phyloP scores from a whole-genome alignment of 2,797 vertebrate genomes.

The Diceros bicornis region DNA sequence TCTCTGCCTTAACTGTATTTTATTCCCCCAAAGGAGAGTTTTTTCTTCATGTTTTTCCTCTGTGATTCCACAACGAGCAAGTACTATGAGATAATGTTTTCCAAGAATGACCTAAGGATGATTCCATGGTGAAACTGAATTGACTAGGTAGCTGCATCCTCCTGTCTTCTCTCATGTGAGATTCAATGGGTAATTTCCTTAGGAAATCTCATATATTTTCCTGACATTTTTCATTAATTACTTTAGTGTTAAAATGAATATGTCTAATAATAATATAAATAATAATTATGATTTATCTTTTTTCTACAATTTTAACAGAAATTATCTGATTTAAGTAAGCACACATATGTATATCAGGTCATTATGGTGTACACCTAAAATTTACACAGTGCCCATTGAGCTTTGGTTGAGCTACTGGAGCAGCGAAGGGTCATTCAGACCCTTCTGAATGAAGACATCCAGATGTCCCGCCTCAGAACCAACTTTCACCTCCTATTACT shows the following conservation, averaged over 20 bases:
- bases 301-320: neutral
- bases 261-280: neutral
- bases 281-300: neutral
- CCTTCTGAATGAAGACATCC: too few relatives aligned
- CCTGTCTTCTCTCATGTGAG: constrained; percentile 4
- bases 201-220: neutral
- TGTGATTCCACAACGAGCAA: constrained; percentile 53
- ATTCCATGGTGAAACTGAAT: constrained; percentile 28
- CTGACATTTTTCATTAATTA: constrained; percentile 17
- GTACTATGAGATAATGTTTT: constrained; percentile 21
- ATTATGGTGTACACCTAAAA: too few relatives aligned
- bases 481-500: too few relatives aligned
- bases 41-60: neutral
- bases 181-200: neutral
- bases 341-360: too few relatives aligned
- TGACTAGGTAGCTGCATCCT: neutral
- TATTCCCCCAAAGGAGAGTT: constrained; percentile 17
- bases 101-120: neutral
- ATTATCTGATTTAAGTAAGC: too few relatives aligned
- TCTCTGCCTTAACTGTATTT: neutral
- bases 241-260: neutral
- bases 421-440: too few relatives aligned
- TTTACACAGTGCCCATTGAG: too few relatives aligned
- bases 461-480: too few relatives aligned
- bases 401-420: too few relatives aligned